Evolutionary conservation across 1,140 invertebrate species (phyloP).

Genomic region (Phocides pigmalion): DNA sequence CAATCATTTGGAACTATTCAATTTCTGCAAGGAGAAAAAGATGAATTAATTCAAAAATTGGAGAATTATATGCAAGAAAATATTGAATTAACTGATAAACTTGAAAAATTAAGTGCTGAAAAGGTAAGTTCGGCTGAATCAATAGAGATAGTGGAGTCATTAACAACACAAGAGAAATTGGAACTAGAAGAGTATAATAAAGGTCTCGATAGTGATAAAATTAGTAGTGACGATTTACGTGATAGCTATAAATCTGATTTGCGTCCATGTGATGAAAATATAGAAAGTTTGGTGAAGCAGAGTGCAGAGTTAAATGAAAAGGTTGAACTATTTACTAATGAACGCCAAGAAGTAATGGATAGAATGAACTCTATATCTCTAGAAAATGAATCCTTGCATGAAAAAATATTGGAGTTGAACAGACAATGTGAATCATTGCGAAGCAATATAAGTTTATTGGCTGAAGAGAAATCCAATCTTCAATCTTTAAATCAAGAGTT

Average conservation of each 20-base stretch:
- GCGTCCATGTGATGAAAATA: constrained; percentile 56
- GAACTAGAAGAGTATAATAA: constrained; percentile 84
- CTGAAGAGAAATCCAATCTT: constrained; percentile 84
- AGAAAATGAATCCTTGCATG: constrained; percentile 85
- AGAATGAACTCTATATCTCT: constrained; percentile 86
- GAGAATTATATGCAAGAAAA: constrained; percentile 87
- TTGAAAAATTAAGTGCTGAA: constrained; percentile 87
- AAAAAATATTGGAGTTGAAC: constrained; percentile 84
- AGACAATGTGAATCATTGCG: constrained; percentile 82
- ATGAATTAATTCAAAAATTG: constrained; percentile 84
- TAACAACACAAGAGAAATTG: constrained; percentile 86
- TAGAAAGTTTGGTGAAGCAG: constrained; percentile 84
- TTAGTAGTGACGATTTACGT: constrained; percentile 49
- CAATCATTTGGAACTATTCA: constrained; percentile 82
- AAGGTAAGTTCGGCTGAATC: constrained; percentile 88
- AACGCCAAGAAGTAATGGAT: constrained; percentile 87
- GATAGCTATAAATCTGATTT: constrained; percentile 38
- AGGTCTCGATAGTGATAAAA: constrained; percentile 49
- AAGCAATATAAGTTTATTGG: constrained; percentile 82
- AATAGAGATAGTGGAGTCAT: constrained; percentile 87
- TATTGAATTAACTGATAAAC: constrained; percentile 87
- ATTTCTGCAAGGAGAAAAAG: constrained; percentile 84
- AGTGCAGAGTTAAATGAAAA: constrained; percentile 86
- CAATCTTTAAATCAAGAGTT: constrained; percentile 68
- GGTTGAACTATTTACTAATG: constrained; percentile 86